A percentile compares a stretch with the other conserved stretches of the same genome.
These are phyloP conservation scores for Hyppa rectilinea DNA, from an alignment of 2,888 invertebrate species.

Conservation along the genomic window DNA sequence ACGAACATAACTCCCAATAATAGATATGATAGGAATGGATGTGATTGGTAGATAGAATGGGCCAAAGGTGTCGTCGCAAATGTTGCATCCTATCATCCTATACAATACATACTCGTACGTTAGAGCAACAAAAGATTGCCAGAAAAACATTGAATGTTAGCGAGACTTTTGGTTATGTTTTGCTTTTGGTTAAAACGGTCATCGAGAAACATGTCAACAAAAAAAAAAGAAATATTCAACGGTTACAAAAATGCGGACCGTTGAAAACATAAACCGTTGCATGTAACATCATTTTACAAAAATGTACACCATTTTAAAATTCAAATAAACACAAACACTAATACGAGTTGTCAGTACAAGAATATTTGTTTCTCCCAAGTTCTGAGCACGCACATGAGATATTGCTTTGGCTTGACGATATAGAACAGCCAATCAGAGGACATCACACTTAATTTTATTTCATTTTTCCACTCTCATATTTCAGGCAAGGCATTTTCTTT, in stretches of 20 bases:
- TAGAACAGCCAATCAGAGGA: conserved; percentile 1
- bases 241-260: background rate
- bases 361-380: conserved; percentile 28
- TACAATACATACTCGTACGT: no score
- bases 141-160: background rate
- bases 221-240: background rate
- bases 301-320: background rate
- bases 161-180: no score
- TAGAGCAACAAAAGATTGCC: no score
- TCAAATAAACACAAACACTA: conserved; percentile 13
- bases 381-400: conserved; percentile 32
- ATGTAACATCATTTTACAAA: background rate
- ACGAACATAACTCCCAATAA: no score
- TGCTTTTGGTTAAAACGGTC: background rate
- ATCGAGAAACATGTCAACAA: no score
- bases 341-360: background rate
- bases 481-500: background rate
- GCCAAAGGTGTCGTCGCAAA: no score
- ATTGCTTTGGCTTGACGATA: conserved; percentile 37
- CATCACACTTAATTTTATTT: conserved; percentile 14
- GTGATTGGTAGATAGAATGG: no score
- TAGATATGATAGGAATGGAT: no score
- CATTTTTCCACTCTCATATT: background rate
- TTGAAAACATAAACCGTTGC: background rate
- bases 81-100: no score